Conservation (phyloP, 2,888 invertebrate species). For the Bombylius major region DNA sequence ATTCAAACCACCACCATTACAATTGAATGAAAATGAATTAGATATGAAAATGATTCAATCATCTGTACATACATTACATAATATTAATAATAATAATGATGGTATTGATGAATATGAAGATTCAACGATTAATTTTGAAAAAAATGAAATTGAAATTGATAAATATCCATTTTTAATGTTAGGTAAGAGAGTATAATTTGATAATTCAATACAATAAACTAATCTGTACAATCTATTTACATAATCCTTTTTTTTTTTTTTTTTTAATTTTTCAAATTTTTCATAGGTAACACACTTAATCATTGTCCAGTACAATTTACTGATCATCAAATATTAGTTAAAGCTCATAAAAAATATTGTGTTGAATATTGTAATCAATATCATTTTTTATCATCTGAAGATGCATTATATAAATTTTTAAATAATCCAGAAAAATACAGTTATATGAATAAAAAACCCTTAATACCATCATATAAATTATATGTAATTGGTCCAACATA, state of each 20-base stretch:
- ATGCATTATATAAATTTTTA: constrained; percentile 40
- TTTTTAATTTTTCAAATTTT: background rate
- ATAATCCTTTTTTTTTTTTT: background rate
- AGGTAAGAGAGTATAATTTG: background rate
- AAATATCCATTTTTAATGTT: background rate
- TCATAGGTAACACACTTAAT: constrained; percentile 43
- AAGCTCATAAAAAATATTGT: constrained; percentile 45
- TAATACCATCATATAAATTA: constrained; percentile 41
- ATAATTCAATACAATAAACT: background rate
- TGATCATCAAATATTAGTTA: constrained; percentile 43
- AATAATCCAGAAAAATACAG: constrained; percentile 40
- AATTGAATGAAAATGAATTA: background rate
- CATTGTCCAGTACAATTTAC: constrained; percentile 51
- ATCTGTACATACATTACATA: too few species aligned
- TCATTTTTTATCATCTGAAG: constrained; percentile 42
- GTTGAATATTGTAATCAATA: constrained; percentile 42
- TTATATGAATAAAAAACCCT: constrained; percentile 36
- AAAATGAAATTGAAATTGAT: background rate
- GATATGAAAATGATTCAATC: background rate
- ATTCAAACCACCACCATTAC: background rate
- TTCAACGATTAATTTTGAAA: background rate
- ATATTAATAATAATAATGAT: too few species aligned
- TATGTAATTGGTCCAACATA: constrained; percentile 45
- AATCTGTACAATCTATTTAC: background rate
- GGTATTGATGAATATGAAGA: too few species aligned